A percentile compares a stretch with the other conserved stretches of the same genome.
phyloP scores from a whole-genome alignment of 2,888 invertebrate genomes.

The Rutpela maculata region DNA sequence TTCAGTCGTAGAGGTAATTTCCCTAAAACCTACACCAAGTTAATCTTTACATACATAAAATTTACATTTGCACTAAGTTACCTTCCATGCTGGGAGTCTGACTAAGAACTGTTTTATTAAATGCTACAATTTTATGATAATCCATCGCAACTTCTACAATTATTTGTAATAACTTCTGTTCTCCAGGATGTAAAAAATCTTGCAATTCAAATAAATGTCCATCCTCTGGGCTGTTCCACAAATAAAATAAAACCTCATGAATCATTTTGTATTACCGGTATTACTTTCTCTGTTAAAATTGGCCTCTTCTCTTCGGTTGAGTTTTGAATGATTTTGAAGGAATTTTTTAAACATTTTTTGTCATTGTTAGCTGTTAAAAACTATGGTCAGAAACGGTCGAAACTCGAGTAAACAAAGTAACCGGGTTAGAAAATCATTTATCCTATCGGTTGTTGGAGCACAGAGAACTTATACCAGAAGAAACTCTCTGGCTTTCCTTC shows the following conservation, averaged over 20 bases:
- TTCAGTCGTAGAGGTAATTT: slow-evolving; percentile 14
- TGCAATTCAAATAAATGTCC: slow-evolving; percentile 70
- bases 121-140: slow-evolving; percentile 80
- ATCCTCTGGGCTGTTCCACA: slow-evolving; percentile 78
- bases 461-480: no score
- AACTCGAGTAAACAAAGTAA: no score
- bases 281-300: background rate
- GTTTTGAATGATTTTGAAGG: background rate
- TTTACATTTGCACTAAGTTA: background rate
- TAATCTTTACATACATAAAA: background rate
- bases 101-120: slow-evolving; percentile 74
- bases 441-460: no score
- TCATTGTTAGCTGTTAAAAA: no score
- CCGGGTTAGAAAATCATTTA: no score
- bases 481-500: no score
- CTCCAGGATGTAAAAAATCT: slow-evolving; percentile 81
- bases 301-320: background rate
- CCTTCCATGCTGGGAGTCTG: slow-evolving; percentile 47
- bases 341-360: background rate
- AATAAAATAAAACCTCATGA: slow-evolving; percentile 80
- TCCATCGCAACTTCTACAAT: slow-evolving; percentile 80
- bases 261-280: slow-evolving; percentile 76
- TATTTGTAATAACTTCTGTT: slow-evolving; percentile 76
- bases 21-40: slow-evolving; percentile 11
- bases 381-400: no score